Evolutionary conservation across 2,888 invertebrate species (phyloP).

Genomic region (Bembecia ichneumoniformis): DNA sequence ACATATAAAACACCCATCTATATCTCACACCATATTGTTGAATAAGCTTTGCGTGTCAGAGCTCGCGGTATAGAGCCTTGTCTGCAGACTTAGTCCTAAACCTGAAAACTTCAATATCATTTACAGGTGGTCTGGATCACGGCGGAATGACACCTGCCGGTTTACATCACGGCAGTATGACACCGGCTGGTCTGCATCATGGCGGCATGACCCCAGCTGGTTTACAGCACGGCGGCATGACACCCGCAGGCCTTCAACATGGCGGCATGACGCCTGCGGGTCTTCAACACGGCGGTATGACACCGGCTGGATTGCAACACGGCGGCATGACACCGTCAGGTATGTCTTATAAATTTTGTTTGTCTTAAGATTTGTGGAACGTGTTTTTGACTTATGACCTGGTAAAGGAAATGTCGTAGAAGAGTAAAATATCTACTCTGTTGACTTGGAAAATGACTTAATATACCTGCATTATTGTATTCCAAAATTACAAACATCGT

Average conservation of each 20-base stretch:
- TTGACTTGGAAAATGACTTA: no score
- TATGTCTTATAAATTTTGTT: neutral
- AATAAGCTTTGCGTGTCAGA: no score
- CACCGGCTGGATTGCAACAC: conserved; percentile 43
- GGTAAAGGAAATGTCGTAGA: no score
- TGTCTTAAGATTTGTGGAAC: no score
- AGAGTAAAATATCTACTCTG: no score
- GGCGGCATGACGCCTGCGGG: conserved; percentile 40
- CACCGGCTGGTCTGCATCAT: conserved; percentile 40
- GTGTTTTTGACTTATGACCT: no score
- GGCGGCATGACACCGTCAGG: conserved; percentile 38
- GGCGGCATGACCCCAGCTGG: conserved; percentile 28
- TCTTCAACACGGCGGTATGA: conserved; percentile 27
- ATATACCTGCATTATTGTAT: no score
- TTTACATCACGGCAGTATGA: conserved; percentile 59
- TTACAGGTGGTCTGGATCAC: conserved; percentile 41
- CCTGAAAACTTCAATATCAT: neutral
- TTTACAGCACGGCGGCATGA: conserved; percentile 26
- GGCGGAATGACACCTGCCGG: conserved; percentile 32
- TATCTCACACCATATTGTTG: no score
- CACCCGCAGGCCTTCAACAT: conserved; percentile 42
- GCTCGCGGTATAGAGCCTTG: neutral
- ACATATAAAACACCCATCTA: no score
- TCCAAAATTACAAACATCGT: no score
- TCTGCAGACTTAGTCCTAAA: neutral